Conservation (phyloP, 2,113 vertebrate genomes). For the Sula dactylatra region DNA sequence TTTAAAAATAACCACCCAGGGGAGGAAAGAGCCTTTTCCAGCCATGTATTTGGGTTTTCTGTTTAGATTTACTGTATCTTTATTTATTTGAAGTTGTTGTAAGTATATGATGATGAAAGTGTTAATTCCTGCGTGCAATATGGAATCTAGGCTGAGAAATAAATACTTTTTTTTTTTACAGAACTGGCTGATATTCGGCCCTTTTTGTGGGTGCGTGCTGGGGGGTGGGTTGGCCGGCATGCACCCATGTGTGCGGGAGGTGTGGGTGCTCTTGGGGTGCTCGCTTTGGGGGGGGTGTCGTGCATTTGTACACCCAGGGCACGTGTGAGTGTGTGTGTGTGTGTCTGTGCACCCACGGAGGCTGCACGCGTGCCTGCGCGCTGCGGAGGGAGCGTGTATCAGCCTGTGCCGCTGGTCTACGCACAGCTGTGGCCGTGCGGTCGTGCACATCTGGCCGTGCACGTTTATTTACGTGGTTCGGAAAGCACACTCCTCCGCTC, state of each 20-base stretch:
- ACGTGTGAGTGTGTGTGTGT: no score
- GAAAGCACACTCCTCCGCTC: background rate
- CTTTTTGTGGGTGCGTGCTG: background rate
- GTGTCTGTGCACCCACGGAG: background rate
- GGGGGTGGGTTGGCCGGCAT: no score
- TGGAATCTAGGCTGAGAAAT: slow-evolving; percentile 56
- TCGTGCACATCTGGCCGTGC: background rate
- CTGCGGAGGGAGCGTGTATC: background rate
- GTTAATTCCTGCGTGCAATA: slow-evolving; percentile 55
- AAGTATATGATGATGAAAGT: slow-evolving; percentile 16
- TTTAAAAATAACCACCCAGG: background rate
- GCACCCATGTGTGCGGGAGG: background rate
- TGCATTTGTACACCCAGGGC: background rate
- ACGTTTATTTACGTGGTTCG: accelerated
- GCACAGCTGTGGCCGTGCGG: background rate
- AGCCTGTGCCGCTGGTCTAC: accelerated
- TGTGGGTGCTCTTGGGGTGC: background rate
- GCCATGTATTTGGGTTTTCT: background rate
- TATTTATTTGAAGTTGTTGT: slow-evolving; percentile 57
- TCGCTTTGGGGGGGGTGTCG: accelerated
- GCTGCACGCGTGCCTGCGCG: background rate
- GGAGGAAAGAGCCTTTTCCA: background rate
- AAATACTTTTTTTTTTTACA: slow-evolving; percentile 22
- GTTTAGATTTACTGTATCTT: background rate
- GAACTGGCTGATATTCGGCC: background rate